Conservation (phyloP, 2,888 invertebrate species). For the Drosophila pseudotakahashii region DNA sequence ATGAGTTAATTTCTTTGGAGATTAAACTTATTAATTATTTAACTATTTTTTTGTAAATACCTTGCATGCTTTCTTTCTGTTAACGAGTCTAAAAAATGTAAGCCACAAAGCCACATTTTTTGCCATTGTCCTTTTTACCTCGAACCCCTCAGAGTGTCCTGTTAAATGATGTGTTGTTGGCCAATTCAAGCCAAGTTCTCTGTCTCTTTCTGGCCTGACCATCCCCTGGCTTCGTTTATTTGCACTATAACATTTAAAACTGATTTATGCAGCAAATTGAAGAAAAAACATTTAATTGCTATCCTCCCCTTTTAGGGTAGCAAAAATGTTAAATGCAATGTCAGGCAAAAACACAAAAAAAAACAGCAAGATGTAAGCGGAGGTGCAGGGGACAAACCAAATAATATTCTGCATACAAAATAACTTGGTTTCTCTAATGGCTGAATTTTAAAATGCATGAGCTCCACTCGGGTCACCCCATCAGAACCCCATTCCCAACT, state of each 20-base stretch:
- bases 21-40: neutral
- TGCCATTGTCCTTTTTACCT: conserved; percentile 50
- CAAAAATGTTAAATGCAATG: conserved; percentile 72
- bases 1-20: too few relatives aligned
- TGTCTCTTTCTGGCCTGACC: conserved; percentile 1
- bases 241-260: conserved; percentile 40
- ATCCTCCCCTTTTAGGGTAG: conserved; percentile 15
- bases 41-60: too few relatives aligned
- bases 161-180: conserved; percentile 67
- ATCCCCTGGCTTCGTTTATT: conserved; percentile 28
- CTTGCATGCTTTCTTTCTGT: too few relatives aligned
- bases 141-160: conserved; percentile 6
- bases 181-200: conserved; percentile 59
- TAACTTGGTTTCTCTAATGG: conserved; percentile 71
- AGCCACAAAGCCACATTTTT: conserved; percentile 34
- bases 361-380: conserved; percentile 1
- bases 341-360: conserved; percentile 40
- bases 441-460: conserved; percentile 75
- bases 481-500: neutral
- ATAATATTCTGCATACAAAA: conserved; percentile 75
- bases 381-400: conserved; percentile 55
- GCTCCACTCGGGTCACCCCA: conserved; percentile 33
- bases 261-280: conserved; percentile 46
- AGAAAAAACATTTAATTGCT: conserved; percentile 60
- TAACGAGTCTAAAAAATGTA: conserved; percentile 4